These are phyloP conservation scores for Penaeus japonicus DNA, from an alignment of 1,140 invertebrate genomes.

Conservation along the genomic window DNA sequence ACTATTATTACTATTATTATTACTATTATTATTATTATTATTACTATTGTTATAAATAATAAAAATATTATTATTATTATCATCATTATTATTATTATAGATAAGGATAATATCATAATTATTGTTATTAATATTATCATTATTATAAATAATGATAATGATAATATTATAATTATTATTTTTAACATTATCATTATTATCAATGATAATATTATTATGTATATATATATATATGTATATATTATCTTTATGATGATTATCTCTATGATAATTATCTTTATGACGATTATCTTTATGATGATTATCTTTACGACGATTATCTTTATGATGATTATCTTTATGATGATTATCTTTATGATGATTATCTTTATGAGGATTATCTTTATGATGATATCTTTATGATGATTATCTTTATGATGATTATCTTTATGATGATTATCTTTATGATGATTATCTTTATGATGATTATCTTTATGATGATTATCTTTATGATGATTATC, in stretches of 20 bases:
- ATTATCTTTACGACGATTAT: not conserved
- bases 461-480: not conserved
- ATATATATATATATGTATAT: too few relatives aligned
- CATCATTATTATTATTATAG: not conserved
- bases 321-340: not conserved
- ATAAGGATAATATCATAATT: not conserved
- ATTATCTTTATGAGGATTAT: not conserved
- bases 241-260: not conserved
- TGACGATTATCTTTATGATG: not conserved
- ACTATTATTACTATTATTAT: not conserved
- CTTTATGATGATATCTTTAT: not conserved
- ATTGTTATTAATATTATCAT: not conserved
- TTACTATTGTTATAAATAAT: not conserved
- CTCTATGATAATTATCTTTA: not conserved
- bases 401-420: not conserved
- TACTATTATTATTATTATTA: not conserved
- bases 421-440: not conserved
- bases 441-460: not conserved
- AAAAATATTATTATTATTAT: not conserved
- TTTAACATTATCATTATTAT: not conserved
- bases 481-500: not conserved
- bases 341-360: not conserved
- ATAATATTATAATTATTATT: not conserved
- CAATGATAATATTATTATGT: too few relatives aligned
- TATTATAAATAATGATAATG: not conserved